These are phyloP conservation scores for Acronicta psi DNA, from an alignment of 2,888 invertebrate species.

Conservation along the genomic window DNA sequence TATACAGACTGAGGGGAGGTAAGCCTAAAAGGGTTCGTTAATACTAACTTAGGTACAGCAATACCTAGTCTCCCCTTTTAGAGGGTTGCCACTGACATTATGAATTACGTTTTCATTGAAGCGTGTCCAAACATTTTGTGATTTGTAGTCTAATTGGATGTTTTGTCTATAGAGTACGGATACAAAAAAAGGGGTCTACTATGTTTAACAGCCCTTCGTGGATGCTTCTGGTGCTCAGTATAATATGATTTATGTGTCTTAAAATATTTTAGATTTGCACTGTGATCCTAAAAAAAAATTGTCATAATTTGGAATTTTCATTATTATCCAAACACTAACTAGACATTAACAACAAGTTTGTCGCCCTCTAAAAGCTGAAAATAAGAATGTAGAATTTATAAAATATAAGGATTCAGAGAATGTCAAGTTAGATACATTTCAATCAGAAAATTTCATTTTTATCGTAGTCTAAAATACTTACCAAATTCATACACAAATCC, in stretches of 20 bases:
- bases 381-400: too few species aligned
- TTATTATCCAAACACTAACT: too few species aligned
- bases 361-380: too few species aligned
- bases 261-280: too few species aligned
- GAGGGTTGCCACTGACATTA: constrained; percentile 12
- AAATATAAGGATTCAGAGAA: too few species aligned
- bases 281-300: not conserved
- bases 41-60: constrained; percentile 11
- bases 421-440: too few species aligned
- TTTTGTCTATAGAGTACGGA: not conserved
- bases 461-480: too few species aligned
- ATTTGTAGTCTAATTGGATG: constrained; percentile 2
- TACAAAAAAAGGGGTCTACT: not conserved
- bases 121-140: not conserved
- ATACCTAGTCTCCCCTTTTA: constrained; percentile 2
- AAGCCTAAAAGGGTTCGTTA: constrained; percentile 16
- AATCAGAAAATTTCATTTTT: too few species aligned
- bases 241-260: too few species aligned
- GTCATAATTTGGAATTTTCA: too few species aligned
- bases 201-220: not conserved
- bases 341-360: too few species aligned
- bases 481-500: too few species aligned
- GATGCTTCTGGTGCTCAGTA: not conserved
- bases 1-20: constrained; percentile 14
- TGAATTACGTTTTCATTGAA: constrained; percentile 3